These are phyloP conservation scores for Amphiprion ocellaris DNA, from an alignment of 2,113 vertebrate species.

Conservation along the genomic window DNA sequence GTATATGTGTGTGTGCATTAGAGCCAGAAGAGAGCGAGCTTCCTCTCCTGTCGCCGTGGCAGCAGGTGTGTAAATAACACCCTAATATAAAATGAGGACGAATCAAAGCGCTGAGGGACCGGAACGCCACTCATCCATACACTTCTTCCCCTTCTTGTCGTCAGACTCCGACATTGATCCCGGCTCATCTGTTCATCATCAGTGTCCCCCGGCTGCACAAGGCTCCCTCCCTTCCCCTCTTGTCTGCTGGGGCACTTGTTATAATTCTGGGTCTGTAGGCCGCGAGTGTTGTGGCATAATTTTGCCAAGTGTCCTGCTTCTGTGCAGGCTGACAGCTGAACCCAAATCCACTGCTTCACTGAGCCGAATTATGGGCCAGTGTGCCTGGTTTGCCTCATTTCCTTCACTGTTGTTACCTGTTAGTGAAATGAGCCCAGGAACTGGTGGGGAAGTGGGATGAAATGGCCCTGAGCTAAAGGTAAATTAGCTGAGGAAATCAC, in stretches of 20 bases:
- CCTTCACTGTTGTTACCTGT: constrained; percentile 60
- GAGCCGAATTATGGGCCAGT: constrained; percentile 65
- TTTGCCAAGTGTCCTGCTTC: constrained; percentile 70
- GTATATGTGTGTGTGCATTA: constrained; percentile 8
- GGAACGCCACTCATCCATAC: constrained; percentile 41
- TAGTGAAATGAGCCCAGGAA: constrained; percentile 38
- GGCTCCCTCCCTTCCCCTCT: constrained; percentile 31
- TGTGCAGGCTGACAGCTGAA: constrained; percentile 66
- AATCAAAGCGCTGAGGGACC: constrained; percentile 71
- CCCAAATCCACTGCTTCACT: constrained; percentile 68
- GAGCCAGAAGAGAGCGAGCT: constrained; percentile 19
- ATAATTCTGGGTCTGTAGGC: constrained; percentile 72
- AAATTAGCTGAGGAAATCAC: constrained; percentile 43
- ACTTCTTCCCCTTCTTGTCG: constrained; percentile 27
- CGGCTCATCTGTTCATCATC: constrained; percentile 75
- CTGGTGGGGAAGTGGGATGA: constrained; percentile 19
- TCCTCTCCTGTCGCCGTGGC: constrained; percentile 44
- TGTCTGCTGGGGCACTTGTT: constrained; percentile 62
- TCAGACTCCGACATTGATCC: constrained; percentile 68
- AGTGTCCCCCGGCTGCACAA: constrained; percentile 29
- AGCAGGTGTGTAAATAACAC: constrained; percentile 81
- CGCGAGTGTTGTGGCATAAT: constrained; percentile 62
- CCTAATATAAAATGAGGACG: constrained; percentile 68
- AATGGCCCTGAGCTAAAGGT: constrained; percentile 24
- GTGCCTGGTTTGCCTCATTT: constrained; percentile 37